A percentile compares a stretch with the other conserved stretches of the same genome.
phyloP scores from a whole-genome alignment of 2,113 vertebrate species.

The Naja naja region DNA sequence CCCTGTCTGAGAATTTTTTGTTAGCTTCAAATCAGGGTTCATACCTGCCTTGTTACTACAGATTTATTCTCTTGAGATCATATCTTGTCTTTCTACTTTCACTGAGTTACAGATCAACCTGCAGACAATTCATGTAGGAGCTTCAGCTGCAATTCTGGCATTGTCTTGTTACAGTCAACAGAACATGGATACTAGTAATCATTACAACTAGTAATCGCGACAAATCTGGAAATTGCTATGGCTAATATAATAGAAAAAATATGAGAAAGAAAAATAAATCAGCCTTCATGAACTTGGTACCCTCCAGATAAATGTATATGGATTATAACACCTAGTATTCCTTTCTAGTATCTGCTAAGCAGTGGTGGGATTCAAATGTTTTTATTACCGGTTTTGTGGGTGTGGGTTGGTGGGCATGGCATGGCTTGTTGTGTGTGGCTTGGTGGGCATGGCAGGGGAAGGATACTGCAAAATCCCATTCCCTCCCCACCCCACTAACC shows the following conservation, averaged over 20 bases:
- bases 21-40: constrained; percentile 38
- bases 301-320: neutral
- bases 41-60: constrained; percentile 49
- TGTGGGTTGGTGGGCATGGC: too few species aligned
- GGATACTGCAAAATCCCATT: too few species aligned
- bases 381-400: too few species aligned
- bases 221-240: constrained; percentile 11
- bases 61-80: constrained; percentile 52
- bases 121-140: constrained; percentile 59
- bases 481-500: too few species aligned
- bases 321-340: neutral
- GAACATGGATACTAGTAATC: constrained; percentile 63
- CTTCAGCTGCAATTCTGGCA: constrained; percentile 63
- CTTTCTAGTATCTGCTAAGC: neutral
- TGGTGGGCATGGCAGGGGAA: too few species aligned
- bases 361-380: too few species aligned
- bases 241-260: constrained; percentile 35
- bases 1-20: constrained; percentile 9
- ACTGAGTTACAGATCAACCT: constrained; percentile 67
- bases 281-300: neutral
- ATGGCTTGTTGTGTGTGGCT: too few species aligned
- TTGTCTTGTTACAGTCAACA: constrained; percentile 67
- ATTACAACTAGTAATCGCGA: constrained; percentile 43
- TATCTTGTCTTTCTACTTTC: constrained; percentile 30
- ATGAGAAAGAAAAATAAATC: neutral